A percentile compares a stretch with the other conserved stretches of the same genome.
Evolutionary conservation across 2,113 vertebrate species (phyloP).

Genomic region (Odontophorus gujanensis): DNA sequence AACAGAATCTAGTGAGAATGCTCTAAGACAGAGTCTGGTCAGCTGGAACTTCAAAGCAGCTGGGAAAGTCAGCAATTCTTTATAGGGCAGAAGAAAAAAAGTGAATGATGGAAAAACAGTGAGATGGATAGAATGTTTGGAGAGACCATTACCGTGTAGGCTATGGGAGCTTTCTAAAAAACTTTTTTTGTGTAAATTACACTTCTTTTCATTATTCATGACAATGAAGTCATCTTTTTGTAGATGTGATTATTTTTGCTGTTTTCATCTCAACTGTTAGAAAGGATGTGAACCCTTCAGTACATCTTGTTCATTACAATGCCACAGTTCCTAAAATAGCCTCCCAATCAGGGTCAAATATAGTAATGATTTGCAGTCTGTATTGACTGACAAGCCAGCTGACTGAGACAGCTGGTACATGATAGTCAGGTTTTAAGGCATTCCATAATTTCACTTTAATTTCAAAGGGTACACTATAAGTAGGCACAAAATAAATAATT

Average conservation of each 20-base stretch:
- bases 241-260: neutral
- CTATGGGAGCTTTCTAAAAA: neutral
- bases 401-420: slow-evolving; percentile 61
- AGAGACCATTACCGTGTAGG: neutral
- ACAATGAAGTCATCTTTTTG: neutral
- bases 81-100: neutral
- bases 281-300: slow-evolving; percentile 15
- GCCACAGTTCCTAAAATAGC: slow-evolving; percentile 49
- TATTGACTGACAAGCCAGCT: slow-evolving; percentile 62
- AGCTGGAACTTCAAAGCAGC: neutral
- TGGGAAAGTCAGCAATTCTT: neutral
- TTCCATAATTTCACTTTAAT: slow-evolving; percentile 61
- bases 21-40: neutral
- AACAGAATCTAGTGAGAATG: neutral
- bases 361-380: slow-evolving; percentile 38
- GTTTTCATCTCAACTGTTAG: neutral
- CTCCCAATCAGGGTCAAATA: slow-evolving; percentile 41
- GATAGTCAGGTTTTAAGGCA: slow-evolving; percentile 42
- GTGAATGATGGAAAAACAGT: neutral
- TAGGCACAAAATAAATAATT: slow-evolving; percentile 58
- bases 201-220: neutral
- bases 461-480: slow-evolving; percentile 42
- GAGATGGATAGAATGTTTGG: neutral
- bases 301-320: slow-evolving; percentile 31
- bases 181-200: neutral